Base-by-base conservation (phyloP, 1,140 invertebrate species). In the Sesamia nonagrioides region DNA sequence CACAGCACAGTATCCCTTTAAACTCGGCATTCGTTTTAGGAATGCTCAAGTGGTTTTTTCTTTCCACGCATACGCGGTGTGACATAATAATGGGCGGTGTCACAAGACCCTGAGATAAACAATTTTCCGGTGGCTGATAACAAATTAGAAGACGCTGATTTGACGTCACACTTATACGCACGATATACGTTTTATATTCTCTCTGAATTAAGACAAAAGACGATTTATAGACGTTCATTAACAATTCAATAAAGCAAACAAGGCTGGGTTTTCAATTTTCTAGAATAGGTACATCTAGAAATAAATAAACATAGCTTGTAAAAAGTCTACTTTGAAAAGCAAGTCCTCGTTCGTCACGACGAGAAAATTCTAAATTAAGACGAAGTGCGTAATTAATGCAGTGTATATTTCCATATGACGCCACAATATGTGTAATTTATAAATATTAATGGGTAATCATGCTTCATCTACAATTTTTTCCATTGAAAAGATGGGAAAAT, bases 31-130 rank as follows among this genome's bases (percentile, higher is more conserved):
- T 40, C 60, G n/a, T 60, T 56, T 17, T 21, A 61, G 42, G 18
- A 68, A 27, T 68, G 42, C 18, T 27, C 48, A n/a, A 27, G n/a
- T 37, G 17, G 2, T 48, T 68, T 68, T 68, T 68, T 68, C 63
- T 8, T 27, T 45, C 17, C 13, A 15, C 63, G 33, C 35, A 27
- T 45, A 40, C 11, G 17, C 42, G 37, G 21, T 21, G 42, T 68
- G 63, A 45, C 18, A 42, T 15, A 18, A 42, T n/a, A 42, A 63
- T 63, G 17, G 6, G n/a, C 17, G 35, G n/a, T 63, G 60, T 63
- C 60, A 63, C 17, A 42, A 63, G 60, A 63, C 54, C 11, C 60
- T 40, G 35, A 61, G 60, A 61, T n/a, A 61, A 61, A 61, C 9
- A 61, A 17, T 61, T 61, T 61, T 61, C 33, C 60, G 35, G 35